Conservation (phyloP, 2,113 vertebrate genomes). For the Theristicus caerulescens region DNA sequence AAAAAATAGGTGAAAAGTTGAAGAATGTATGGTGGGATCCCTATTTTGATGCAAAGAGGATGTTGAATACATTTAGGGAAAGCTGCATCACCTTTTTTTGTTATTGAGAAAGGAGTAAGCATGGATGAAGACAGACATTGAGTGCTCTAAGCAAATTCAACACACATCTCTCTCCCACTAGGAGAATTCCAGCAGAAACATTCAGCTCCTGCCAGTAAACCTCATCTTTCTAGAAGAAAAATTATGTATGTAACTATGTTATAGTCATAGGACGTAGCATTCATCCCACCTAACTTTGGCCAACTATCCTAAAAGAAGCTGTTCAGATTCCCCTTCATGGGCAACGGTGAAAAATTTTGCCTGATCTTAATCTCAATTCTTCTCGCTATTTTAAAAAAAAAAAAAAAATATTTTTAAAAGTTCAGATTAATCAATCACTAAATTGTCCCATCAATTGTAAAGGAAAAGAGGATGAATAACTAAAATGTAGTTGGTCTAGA, state of each 20-base stretch:
- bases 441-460: background rate
- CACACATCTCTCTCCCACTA: background rate
- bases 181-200: background rate
- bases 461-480: background rate
- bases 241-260: background rate
- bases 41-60: background rate
- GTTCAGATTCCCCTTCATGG: background rate
- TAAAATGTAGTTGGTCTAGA: background rate
- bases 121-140: background rate
- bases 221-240: background rate
- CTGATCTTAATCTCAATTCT: background rate
- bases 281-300: background rate
- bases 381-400: background rate
- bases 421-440: background rate
- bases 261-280: background rate
- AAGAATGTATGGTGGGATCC: background rate
- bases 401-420: background rate
- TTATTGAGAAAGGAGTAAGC: background rate
- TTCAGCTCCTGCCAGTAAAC: background rate
- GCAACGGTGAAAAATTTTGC: accelerated
- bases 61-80: background rate
- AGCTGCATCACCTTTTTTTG: background rate
- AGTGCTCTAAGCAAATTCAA: background rate
- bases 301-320: background rate
- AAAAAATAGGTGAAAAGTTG: background rate